A percentile compares a stretch with the other conserved stretches of the same genome.
These are phyloP conservation scores for Noctilio leporinus DNA, from an alignment of 2,113 vertebrate genomes.

Conservation along the genomic window DNA sequence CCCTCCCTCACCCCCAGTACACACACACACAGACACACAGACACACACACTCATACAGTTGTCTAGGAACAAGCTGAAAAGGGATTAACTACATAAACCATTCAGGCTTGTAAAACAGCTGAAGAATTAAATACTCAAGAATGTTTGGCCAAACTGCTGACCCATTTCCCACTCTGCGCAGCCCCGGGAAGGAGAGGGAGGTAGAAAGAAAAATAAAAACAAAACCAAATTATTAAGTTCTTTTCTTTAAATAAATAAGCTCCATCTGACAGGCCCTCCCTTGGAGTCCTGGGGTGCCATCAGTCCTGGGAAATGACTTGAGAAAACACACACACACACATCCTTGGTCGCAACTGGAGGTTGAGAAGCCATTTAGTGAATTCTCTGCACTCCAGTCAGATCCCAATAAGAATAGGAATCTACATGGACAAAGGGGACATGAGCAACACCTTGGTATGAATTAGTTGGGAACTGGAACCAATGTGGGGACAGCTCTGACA, in stretches of 20 bases:
- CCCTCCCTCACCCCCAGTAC: too few species aligned
- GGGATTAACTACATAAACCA: slow-evolving; percentile 66
- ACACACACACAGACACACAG: not conserved
- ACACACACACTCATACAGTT: too few species aligned
- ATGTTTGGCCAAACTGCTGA: slow-evolving; percentile 47
- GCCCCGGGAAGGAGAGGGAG: slow-evolving; percentile 3
- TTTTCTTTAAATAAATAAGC: slow-evolving; percentile 66
- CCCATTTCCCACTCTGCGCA: slow-evolving; percentile 46
- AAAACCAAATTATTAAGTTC: slow-evolving; percentile 65
- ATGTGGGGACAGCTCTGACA: not conserved
- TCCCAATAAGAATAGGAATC: not conserved
- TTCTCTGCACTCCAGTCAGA: not conserved
- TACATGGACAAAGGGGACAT: not conserved
- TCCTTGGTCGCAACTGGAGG: not conserved
- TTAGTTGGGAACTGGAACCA: not conserved
- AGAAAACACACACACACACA: not conserved
- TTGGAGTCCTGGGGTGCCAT: slow-evolving; percentile 35
- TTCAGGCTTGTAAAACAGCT: slow-evolving; percentile 45
- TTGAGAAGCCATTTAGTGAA: not conserved
- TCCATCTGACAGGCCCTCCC: slow-evolving; percentile 24
- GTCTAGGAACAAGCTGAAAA: not conserved
- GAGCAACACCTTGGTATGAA: accelerated
- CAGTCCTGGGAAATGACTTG: slow-evolving; percentile 59
- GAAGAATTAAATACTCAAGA: slow-evolving; percentile 54
- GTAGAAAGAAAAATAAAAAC: slow-evolving; percentile 57